These are phyloP conservation scores for Otocyon megalotis DNA, from an alignment of 2,113 vertebrate genomes.

Conservation along the genomic window DNA sequence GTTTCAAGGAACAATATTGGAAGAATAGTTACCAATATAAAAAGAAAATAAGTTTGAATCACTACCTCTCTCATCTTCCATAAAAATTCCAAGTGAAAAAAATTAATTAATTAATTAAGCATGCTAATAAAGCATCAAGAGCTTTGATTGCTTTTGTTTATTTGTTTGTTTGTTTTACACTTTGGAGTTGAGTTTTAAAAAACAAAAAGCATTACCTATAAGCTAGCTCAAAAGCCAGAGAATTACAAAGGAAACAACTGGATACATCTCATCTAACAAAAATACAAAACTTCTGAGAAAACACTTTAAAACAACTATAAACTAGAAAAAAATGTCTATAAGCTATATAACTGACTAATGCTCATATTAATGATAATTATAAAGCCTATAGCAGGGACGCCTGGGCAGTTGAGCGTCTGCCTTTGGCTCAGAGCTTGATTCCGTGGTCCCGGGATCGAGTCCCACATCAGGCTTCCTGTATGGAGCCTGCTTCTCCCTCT, in stretches of 20 bases:
- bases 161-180: not conserved
- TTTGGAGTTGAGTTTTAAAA: not conserved
- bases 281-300: not conserved
- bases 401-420: too few relatives aligned
- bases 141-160: not conserved
- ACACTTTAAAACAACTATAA: not conserved
- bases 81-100: conserved; percentile 7
- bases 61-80: not conserved
- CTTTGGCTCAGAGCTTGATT: too few relatives aligned
- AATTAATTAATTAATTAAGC: not conserved
- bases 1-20: not conserved
- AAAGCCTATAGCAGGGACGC: not conserved
- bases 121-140: not conserved
- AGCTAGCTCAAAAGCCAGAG: not conserved
- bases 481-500: too few relatives aligned
- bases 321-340: not conserved
- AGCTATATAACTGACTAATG: not conserved
- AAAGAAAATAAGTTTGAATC: not conserved
- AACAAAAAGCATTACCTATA: not conserved
- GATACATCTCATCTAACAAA: not conserved
- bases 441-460: too few relatives aligned
- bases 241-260: not conserved
- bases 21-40: not conserved
- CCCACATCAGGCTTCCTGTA: too few relatives aligned
- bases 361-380: not conserved